Conservation (phyloP, 2,113 vertebrate species). For the Trochalopteron elliotii region DNA sequence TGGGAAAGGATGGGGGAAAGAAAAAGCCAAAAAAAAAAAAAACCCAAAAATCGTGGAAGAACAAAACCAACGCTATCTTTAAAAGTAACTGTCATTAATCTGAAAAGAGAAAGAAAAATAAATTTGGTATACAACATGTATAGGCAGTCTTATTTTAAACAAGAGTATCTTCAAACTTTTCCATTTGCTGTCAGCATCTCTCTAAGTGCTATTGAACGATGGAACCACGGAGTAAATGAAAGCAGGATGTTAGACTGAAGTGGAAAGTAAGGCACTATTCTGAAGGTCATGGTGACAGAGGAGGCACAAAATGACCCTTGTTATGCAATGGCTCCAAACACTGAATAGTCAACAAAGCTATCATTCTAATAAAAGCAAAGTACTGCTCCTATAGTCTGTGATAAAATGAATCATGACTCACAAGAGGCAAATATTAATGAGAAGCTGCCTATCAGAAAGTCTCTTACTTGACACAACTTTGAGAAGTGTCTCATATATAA, state of each 20-base stretch:
- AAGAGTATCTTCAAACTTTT: slow-evolving; percentile 17
- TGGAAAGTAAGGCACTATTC: slow-evolving; percentile 20
- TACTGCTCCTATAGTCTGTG: neutral
- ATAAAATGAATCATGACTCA: slow-evolving; percentile 16
- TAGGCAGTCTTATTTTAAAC: neutral
- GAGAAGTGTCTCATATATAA: neutral
- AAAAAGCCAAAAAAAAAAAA: neutral
- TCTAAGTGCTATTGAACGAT: slow-evolving; percentile 43
- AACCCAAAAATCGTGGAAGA: neutral
- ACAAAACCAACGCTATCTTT: neutral
- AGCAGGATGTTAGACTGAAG: slow-evolving; percentile 39
- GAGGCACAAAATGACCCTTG: neutral
- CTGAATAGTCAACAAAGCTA: neutral
- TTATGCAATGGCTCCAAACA: slow-evolving; percentile 6
- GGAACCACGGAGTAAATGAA: slow-evolving; percentile 26
- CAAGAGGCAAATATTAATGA: slow-evolving; percentile 23
- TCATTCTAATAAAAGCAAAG: slow-evolving; percentile 18
- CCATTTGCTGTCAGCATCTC: slow-evolving; percentile 21
- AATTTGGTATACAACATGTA: neutral
- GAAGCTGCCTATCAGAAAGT: neutral
- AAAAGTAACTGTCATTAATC: neutral
- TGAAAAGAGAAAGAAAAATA: neutral
- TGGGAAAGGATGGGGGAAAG: fast-evolving
- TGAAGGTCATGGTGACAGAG: slow-evolving; percentile 24
- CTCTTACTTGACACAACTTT: neutral